Evolutionary conservation across 2,113 vertebrate genomes (phyloP), one percentile per base, ranked within the genome.

Genomic region (Aphyosemion australe): DNA sequence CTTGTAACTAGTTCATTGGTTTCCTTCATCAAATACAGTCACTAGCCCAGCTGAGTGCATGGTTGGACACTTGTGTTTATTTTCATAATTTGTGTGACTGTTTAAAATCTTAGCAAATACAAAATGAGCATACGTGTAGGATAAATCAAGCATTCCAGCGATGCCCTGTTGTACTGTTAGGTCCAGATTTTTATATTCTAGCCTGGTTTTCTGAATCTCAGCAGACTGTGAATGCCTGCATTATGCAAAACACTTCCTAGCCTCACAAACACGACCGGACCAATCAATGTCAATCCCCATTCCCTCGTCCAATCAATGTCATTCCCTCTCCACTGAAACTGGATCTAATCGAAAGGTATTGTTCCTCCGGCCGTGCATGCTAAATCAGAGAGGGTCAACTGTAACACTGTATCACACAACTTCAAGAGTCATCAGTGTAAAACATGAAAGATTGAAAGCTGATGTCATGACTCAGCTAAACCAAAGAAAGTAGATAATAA

Each of bases 271-370:
- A 91, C 86, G 86, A 85, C 85, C 56, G 80, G 79, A 86, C 88
- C 88, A 91, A 88, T 91, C 89, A 91, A 91, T 91, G 86, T 89
- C 89, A 91, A 90, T 89, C 84, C 82, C 74, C 84, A 78, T 81
- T 84, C 85, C 84, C 82, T 85, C 43, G 53, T 80, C 88, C 89
- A 89, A 91, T 91, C 89, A 91, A 89, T 90, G 88, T 88, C 89
- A 87, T 88, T 87, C 84, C 78, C 70, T 83, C 61, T 81, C 72
- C 65, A 51, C 53, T 66, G 80, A 77, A 88, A 83, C 74, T 47
- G 20, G 72, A 65, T 58, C 65, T 84, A 89, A 91, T 87, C 72
- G 76, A 86, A 84, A 87, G 53, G 67, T 76, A 83, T 78, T 85
- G 79, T 86, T 88, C 85, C 61, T 78, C 32, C 0, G 63, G 83